Evolutionary conservation across 2,888 invertebrate species (phyloP).

Genomic region (Caenorhabditis angaria): DNA sequence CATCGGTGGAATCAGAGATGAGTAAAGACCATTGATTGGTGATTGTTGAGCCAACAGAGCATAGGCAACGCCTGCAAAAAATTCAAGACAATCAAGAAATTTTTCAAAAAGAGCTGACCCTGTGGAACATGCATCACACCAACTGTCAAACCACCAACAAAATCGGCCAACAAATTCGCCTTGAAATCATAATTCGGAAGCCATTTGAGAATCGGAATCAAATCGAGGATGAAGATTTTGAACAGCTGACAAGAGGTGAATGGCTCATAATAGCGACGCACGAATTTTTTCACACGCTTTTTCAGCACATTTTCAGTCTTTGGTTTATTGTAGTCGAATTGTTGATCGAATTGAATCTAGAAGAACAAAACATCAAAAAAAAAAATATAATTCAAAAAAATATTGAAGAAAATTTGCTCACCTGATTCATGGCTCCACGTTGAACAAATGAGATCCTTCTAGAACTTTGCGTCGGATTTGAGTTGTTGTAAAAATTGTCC

Average conservation of each 20-base stretch:
- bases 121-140: slow-evolving; percentile 92
- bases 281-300: not conserved
- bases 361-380: too few relatives aligned
- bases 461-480: not conserved
- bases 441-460: not conserved
- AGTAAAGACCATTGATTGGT: slow-evolving; percentile 79
- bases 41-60: slow-evolving; percentile 75
- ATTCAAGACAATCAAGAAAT: too few relatives aligned
- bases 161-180: slow-evolving; percentile 79
- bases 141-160: slow-evolving; percentile 86
- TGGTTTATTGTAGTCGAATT: not conserved
- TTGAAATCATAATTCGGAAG: slow-evolving; percentile 69
- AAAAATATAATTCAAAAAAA: too few relatives aligned
- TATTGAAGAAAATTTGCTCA: not conserved
- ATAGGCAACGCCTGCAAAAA: slow-evolving; percentile 75
- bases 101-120: too few relatives aligned
- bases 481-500: not conserved
- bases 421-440: not conserved
- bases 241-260: slow-evolving; percentile 45
- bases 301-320: not conserved
- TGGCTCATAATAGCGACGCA: slow-evolving; percentile 42
- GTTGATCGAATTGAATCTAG: not conserved
- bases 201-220: slow-evolving; percentile 72
- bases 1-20: slow-evolving; percentile 90
- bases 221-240: slow-evolving; percentile 35